Percentiles rank a stretch among this genome's conserved stretches.
These are phyloP conservation scores for Parazoanthus darwini DNA, from an alignment of 92 coral and sea anemone genomes.

Conservation along the genomic window DNA sequence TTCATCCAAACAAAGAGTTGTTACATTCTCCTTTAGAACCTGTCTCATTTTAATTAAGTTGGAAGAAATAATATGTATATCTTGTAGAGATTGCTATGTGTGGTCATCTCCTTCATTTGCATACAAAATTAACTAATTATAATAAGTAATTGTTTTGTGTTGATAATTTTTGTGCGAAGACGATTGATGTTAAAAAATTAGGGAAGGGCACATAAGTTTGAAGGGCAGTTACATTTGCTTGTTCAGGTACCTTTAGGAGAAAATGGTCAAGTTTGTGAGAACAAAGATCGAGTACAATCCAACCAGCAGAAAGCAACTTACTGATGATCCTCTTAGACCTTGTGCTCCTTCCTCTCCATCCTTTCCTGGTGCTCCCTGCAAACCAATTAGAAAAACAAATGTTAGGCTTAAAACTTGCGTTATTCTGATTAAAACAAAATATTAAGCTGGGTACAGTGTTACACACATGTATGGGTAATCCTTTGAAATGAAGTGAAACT, in stretches of 20 bases:
- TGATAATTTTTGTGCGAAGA: too few relatives aligned
- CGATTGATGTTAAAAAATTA: too few relatives aligned
- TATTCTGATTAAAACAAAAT: not conserved
- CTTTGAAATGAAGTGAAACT: not conserved
- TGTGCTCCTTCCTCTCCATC: constrained; percentile 49
- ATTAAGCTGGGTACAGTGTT: not conserved
- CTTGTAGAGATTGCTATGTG: too few relatives aligned
- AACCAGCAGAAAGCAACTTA: constrained; percentile 27
- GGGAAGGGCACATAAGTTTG: too few relatives aligned
- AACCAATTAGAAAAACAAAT: constrained; percentile 17
- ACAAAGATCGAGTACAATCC: not conserved
- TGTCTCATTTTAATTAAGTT: too few relatives aligned
- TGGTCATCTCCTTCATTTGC: too few relatives aligned
- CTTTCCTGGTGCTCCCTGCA: constrained; percentile 63
- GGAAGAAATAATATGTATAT: too few relatives aligned
- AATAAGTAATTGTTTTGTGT: too few relatives aligned
- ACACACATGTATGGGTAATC: not conserved
- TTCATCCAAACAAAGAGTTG: too few relatives aligned
- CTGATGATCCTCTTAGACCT: constrained; percentile 63
- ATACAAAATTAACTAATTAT: too few relatives aligned
- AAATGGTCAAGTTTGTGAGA: constrained; percentile 29
- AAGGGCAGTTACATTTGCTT: not conserved
- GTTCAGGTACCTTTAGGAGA: not conserved
- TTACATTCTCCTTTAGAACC: too few relatives aligned
- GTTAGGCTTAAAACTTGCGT: not conserved